These are phyloP conservation scores for Chalcis sispes DNA, from an alignment of 2,888 invertebrate genomes.

Conservation along the genomic window DNA sequence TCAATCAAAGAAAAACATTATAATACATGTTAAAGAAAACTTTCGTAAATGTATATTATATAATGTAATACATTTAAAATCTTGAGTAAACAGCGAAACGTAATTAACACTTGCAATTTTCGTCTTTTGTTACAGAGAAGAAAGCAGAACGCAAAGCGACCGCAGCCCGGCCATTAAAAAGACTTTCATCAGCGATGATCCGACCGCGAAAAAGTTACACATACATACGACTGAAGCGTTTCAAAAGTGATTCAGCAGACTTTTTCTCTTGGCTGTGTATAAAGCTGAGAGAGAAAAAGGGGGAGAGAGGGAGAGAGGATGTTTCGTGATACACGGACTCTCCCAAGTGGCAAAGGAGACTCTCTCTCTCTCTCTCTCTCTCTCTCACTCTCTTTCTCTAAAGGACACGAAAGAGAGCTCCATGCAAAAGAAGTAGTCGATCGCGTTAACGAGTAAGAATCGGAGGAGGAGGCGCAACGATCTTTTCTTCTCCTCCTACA, in stretches of 20 bases:
- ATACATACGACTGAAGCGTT: constrained; percentile 4
- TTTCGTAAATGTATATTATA: too few species aligned
- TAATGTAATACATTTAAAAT: neutral
- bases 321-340: neutral
- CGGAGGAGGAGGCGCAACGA: too few species aligned
- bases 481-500: too few species aligned
- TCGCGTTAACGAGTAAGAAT: constrained; percentile 45
- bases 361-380: neutral
- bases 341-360: neutral
- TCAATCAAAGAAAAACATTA: too few species aligned
- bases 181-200: neutral
- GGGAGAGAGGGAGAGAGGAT: too few species aligned
- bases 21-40: too few species aligned
- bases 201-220: neutral
- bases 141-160: neutral
- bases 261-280: neutral
- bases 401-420: constrained; percentile 9
- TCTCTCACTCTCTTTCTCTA: neutral
- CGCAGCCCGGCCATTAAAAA: neutral
- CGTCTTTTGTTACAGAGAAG: constrained; percentile 50
- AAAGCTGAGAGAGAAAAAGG: constrained; percentile 2
- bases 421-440: constrained; percentile 25
- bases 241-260: constrained; percentile 30
- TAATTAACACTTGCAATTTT: constrained; percentile 32
- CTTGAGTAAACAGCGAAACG: neutral